Conservation (phyloP, 2,888 invertebrate species). For the Tachina grossa region DNA sequence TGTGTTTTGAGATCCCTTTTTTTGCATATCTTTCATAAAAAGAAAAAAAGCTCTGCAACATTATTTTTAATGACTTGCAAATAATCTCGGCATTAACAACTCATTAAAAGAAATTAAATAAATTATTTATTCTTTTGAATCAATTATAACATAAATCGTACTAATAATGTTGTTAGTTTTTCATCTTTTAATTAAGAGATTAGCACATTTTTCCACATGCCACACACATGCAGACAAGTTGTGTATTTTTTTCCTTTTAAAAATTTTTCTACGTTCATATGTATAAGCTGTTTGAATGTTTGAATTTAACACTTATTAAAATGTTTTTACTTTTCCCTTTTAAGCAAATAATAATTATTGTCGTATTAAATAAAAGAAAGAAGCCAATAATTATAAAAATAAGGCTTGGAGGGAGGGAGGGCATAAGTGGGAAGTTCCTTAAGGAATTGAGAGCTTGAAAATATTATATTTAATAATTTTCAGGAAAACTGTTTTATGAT, state of each 20-base stretch:
- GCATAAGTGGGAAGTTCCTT: not conserved
- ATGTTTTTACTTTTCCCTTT: constrained; percentile 14
- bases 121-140: constrained; percentile 39
- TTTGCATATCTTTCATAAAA: not conserved
- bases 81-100: not conserved
- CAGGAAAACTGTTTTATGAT: no score
- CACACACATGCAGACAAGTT: constrained; percentile 30
- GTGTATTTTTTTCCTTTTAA: not conserved
- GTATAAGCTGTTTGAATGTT: constrained; percentile 33
- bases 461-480: no score
- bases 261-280: not conserved
- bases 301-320: constrained; percentile 49
- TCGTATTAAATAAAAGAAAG: not conserved
- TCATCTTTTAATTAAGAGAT: constrained; percentile 49
- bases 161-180: constrained; percentile 14
- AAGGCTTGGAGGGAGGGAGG: not conserved
- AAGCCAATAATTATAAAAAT: constrained; percentile 4
- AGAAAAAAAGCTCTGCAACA: not conserved
- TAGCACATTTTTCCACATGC: constrained; percentile 17
- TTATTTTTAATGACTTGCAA: not conserved
- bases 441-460: not conserved
- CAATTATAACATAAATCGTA: constrained; percentile 28
- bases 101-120: constrained; percentile 1
- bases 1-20: not conserved
- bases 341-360: constrained; percentile 43